Base-by-base conservation (phyloP, 2,113 vertebrate genomes). In the Chionomys nivalis region DNA sequence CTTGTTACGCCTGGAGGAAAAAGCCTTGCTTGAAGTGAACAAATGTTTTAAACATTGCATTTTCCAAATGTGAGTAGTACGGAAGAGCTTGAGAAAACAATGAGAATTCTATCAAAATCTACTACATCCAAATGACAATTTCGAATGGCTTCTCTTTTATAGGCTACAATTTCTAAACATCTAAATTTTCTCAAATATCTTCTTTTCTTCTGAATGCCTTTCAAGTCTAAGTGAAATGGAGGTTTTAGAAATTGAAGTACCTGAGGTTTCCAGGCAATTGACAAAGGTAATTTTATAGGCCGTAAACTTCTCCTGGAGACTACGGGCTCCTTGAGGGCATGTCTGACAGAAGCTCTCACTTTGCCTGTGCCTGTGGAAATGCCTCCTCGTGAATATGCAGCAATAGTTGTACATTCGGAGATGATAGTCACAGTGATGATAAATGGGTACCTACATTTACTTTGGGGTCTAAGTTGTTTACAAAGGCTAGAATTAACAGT, bases 231-330 rank as follows among this genome's bases (percentile, higher is more conserved):
- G 85, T 55, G 83, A 95, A 94, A 93, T 75, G 39, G 31, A 39
- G 2, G 39, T 47, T 91, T 94, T 95, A 65, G 81, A 93, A 96
- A 90, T 82, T n/a, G 73, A 91, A 89, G 19, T 83, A 87, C 55
- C 73, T 89, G 9, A 33, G 44, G 2, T 96, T 97, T 96, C 94
- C 68, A 94, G 68, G 70, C 89, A 93, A 94, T 91, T 95, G 89
- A 70, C 61, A 93, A 93, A 97, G 79, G 58, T 66, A 97, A 91
- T 96, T 95, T 97, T 89, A 95, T 91, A 96, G 89, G 61, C 87
- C 90, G 42, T 96, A 97, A 97, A 97, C 58, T 96, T 70, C 90
- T 96, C 58, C 90, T 65, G 81, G 92, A 96, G 88, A 96, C 82
- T 92, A 17, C 49, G 94, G 89, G 81, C 63, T 97, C 94, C 96